A percentile compares a stretch with the other conserved stretches of the same genome.
Evolutionary conservation across 2,888 invertebrate genomes (phyloP).

Genomic region (Plusia festucae): DNA sequence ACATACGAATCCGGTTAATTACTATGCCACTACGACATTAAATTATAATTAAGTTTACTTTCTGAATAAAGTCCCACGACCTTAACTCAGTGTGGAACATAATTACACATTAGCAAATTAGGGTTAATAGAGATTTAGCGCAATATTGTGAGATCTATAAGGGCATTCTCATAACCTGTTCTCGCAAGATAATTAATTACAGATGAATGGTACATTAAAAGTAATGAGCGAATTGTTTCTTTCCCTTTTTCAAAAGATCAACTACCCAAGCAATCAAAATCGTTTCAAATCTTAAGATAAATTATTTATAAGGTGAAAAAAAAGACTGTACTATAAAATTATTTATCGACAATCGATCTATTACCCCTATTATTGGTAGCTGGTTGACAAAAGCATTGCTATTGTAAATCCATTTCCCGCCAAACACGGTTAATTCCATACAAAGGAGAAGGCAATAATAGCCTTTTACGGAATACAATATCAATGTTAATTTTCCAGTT

Average conservation of each 20-base stretch:
- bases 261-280: background rate
- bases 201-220: conserved; percentile 18
- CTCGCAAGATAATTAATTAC: conserved; percentile 23
- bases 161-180: conserved; percentile 30
- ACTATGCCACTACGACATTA: background rate
- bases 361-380: background rate
- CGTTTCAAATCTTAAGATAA: no score
- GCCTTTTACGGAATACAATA: background rate
- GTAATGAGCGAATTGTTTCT: background rate
- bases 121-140: conserved; percentile 31
- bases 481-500: background rate
- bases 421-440: conserved; percentile 1
- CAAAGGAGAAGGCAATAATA: conserved; percentile 1
- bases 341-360: background rate
- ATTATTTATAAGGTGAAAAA: no score
- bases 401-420: conserved; percentile 1
- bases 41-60: conserved; percentile 12
- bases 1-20: background rate
- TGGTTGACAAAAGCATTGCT: background rate
- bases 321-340: no score
- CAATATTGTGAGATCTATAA: conserved; percentile 36
- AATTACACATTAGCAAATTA: conserved; percentile 41
- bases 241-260: background rate
- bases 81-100: conserved; percentile 34
- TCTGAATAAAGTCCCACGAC: conserved; percentile 54